These are phyloP conservation scores for Brachyhypopomus gauderio DNA, from an alignment of 2,113 vertebrate species.

Conservation along the genomic window DNA sequence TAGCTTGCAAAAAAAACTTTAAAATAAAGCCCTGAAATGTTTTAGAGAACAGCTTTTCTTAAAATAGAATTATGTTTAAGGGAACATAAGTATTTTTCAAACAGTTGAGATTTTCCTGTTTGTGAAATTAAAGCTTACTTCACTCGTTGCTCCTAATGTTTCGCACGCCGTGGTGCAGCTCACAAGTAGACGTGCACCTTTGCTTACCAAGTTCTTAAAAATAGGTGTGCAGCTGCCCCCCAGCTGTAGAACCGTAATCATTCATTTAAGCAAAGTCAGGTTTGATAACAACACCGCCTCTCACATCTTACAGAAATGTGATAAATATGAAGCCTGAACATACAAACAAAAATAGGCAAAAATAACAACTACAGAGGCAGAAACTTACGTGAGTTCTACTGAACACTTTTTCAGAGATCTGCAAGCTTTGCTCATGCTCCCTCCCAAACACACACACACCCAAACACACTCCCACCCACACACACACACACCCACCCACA, in stretches of 20 bases:
- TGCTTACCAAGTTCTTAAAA: too few relatives aligned
- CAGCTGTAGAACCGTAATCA: too few relatives aligned
- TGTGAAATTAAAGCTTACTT: neutral
- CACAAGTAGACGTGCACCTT: too few relatives aligned
- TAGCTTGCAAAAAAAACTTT: neutral
- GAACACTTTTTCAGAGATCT: constrained; percentile 52
- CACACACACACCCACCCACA: neutral
- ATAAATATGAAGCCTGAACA: neutral
- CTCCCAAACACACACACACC: constrained; percentile 36
- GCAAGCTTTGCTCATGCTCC: constrained; percentile 48
- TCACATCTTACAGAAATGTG: constrained; percentile 20
- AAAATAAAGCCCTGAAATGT: constrained; percentile 51
- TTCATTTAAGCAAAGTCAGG: too few relatives aligned
- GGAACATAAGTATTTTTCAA: neutral
- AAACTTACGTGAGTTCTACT: constrained; percentile 8
- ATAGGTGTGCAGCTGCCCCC: too few relatives aligned
- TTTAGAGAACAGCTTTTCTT: constrained; percentile 42
- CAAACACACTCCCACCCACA: neutral
- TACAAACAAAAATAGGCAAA: too few relatives aligned
- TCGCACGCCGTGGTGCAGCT: too few relatives aligned
- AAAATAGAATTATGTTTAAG: neutral
- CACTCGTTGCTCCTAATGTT: neutral
- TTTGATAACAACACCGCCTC: neutral
- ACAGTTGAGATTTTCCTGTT: neutral
- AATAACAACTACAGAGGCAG: neutral